Base-by-base conservation (phyloP, 1,140 invertebrate species). In the Drosophila pachea region DNA sequence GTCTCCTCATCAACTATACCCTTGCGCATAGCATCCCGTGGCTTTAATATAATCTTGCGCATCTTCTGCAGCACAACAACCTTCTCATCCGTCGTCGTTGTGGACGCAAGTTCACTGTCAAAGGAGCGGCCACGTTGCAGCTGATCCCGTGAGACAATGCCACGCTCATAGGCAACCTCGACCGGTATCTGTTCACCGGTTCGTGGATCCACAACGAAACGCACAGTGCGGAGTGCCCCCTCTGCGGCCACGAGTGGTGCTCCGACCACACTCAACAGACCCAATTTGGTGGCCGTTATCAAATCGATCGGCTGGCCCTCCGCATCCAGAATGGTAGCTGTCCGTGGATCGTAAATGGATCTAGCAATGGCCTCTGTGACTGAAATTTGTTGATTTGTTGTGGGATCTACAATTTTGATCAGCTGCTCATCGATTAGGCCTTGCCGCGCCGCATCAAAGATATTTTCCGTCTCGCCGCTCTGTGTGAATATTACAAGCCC, bases 161-260 rank as follows among this genome's bases (percentile, higher is more conserved):
- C 95, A 63, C 93, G 90, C 89, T 95, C 93, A 43, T 96, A 92
- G 31, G 96, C 96, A 40, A 95, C 94, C 89, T 96, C 93, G 74
- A 95, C 92, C 1, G 94, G 93, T 38, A 96, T 90, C 83, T 94
- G 92, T 84, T 94, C 92, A 8, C 94, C 94, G 8, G 94, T 95
- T 62, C 91, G 91, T 6, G 95, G 95, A 91, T 97, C 95, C 54
- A 93, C 90, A 11, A 96, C 92, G 91, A 94, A 93, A 22, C 91
- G 91, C 14, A 91, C 86, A 11, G 89, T 90, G 36, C 90, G 82
- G 36, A 90, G 74, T 9, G 90, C 90, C 42, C 90, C 89, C 14
- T 93, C 92, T 4, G 93, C 92, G 0, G 93, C 93, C 2, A 94
- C 91, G 32, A 95, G 81, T 6, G 94, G 94, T 7, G 93, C 91